These are phyloP conservation scores for Cosmia pyralina DNA, from an alignment of 2,888 invertebrate species.

Conservation along the genomic window DNA sequence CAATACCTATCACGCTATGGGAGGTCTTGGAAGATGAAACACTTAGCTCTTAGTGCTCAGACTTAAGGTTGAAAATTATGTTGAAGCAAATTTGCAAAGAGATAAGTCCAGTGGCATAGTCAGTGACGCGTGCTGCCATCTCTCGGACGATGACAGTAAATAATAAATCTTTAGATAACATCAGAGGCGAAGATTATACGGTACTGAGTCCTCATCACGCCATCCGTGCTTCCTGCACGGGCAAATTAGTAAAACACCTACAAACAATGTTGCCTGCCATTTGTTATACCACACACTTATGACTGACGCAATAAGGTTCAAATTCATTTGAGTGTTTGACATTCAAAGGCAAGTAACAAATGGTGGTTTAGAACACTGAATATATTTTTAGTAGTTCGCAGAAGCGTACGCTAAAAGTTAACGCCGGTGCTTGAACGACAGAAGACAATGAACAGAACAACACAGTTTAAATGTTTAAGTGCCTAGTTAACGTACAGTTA, in stretches of 20 bases:
- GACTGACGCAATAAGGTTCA: slow-evolving; percentile 66
- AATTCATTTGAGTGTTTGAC: slow-evolving; percentile 56
- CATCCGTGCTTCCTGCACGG: slow-evolving; percentile 88
- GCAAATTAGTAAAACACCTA: slow-evolving; percentile 88
- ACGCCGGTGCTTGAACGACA: slow-evolving; percentile 77
- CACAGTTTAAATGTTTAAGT: slow-evolving; percentile 77
- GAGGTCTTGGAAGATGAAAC: slow-evolving; percentile 72
- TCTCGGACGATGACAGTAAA: slow-evolving; percentile 87
- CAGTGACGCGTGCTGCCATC: slow-evolving; percentile 89
- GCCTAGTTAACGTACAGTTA: slow-evolving; percentile 79
- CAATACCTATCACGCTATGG: slow-evolving; percentile 72
- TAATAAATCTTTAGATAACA: slow-evolving; percentile 90
- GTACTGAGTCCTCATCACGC: slow-evolving; percentile 86
- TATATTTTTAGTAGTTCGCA: slow-evolving; percentile 88
- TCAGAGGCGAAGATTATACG: slow-evolving; percentile 89
- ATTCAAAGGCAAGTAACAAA: slow-evolving; percentile 54
- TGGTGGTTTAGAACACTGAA: slow-evolving; percentile 76
- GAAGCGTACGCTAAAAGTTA: slow-evolving; percentile 83
- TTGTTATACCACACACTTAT: slow-evolving; percentile 67
- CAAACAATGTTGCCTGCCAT: slow-evolving; percentile 75
- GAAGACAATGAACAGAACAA: slow-evolving; percentile 85
- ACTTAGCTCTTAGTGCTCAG: slow-evolving; percentile 52
- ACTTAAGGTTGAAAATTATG: slow-evolving; percentile 71
- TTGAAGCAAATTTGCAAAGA: slow-evolving; percentile 65
- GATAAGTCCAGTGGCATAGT: slow-evolving; percentile 80